Base-by-base conservation (phyloP, 2,797 vertebrate species). In the Megaceryle alcyon region DNA sequence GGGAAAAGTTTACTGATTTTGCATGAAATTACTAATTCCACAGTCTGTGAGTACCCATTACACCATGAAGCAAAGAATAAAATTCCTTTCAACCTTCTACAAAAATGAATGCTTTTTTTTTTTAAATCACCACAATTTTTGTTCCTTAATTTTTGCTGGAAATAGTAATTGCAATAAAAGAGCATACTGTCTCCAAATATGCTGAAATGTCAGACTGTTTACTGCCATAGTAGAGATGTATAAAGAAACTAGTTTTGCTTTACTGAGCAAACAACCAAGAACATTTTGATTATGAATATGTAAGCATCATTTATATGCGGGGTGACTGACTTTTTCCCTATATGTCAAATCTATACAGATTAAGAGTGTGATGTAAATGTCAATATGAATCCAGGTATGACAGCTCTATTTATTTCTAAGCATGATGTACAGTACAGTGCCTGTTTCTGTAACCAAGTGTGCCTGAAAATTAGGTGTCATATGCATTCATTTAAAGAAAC, bases 371-470 rank as follows among this genome's bases (percentile, higher is more conserved):
- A 93, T 94, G 90, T 88, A 94, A 95, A 97, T 94, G 95, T 95
- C 95, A 90, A 92, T 95, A 90, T 91, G 92, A 95, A 92, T 90
- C 82, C 83, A 92, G 77, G 82, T 94, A 84, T 95, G 95, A 96
- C 92, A 96, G 91, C 80, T 95, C 95, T 92, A 91, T 96, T 94
- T 94, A 92, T 96, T 96, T 92, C 80, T 88, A 90, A 94, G 83
- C 39, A 39, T 90, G 94, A 94, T 90, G 59, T 96, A 86, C 66
- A 60, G 39, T 77, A 25, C 33, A 21, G 51, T 63, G 80, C 85
- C 81, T 82, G 10, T 86, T 96, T 90, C 89, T 60, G 82, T 96
- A 90, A 86, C 56, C 31, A 79, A 82, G 77, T 49, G n/a, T 65
- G 72, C 60, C 87, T 91, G 85, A 88, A 96, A 95, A 94, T 96